Conservation (phyloP, 2,113 vertebrate genomes). For the Oreochromis spilurus region DNA sequence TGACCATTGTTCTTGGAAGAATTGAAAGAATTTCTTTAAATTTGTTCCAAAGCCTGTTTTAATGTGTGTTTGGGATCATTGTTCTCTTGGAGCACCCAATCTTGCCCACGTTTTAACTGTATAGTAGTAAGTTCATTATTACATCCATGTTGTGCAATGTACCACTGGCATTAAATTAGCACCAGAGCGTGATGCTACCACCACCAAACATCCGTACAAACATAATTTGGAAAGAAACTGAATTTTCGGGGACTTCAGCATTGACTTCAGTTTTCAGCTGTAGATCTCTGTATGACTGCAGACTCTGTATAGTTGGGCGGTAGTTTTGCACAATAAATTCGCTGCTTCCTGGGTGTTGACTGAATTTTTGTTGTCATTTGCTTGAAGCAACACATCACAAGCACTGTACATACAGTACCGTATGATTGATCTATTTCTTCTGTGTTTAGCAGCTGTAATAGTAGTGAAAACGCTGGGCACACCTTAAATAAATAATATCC, state of each 20-base stretch:
- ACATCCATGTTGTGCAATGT: neutral
- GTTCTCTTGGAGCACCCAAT: neutral
- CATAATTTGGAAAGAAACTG: neutral
- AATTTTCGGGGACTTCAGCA: neutral
- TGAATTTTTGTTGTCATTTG: neutral
- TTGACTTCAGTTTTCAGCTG: neutral
- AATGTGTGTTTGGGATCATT: neutral
- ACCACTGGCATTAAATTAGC: neutral
- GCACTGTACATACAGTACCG: neutral
- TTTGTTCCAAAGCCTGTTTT: neutral
- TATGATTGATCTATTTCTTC: neutral
- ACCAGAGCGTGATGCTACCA: neutral
- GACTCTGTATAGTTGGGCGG: neutral
- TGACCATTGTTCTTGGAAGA: neutral
- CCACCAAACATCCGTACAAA: neutral
- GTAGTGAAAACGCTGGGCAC: rapidly evolving
- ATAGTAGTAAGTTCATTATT: neutral
- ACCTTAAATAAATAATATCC: neutral
- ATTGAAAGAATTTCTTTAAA: neutral
- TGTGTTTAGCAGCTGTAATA: neutral
- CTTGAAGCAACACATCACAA: neutral
- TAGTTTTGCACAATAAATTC: neutral
- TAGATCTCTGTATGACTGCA: neutral
- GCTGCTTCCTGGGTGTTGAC: neutral
- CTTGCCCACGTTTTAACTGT: neutral